Base-by-base conservation (phyloP, 2,797 vertebrate genomes). In the Aulostomus chinensis region DNA sequence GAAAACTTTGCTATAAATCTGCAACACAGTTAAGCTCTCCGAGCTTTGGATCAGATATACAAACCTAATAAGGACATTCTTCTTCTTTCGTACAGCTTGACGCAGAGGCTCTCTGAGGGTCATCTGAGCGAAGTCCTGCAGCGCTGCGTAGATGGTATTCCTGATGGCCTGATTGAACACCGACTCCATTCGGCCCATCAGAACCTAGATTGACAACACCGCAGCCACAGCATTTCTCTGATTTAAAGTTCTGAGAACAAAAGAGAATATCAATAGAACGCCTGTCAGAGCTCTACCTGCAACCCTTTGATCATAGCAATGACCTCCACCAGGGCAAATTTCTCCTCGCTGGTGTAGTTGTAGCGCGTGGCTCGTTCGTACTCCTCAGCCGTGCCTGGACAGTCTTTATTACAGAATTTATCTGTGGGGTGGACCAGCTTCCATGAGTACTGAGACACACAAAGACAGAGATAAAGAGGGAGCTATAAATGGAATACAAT, bases 261-360 rank as follows among this genome's bases (percentile, higher is more conserved):
- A 7, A 39, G 0, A 7, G 2, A 20, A 36, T 10, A 36, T 4
- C 6, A 5, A 10, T 12, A n/a, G 2, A 8, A 39, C 37, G 37
- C 1, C n/a, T 11, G 17, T 16, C 3, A 3, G 4, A 2, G 36
- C 13, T 68, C 54, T 66, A 90, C 97, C 78, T 99, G 97, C 68
- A 99, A 90, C 13, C 97, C 97, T 80, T 99, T 99, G 79, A 99
- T 99, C 97, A 99, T 99, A 68, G 97, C 97, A 9, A 99, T 99
- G 78, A 99, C 97, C 88, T 99, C 97, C 56, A 99, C 97, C 53
- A 99, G 92, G 35, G 97, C 97, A 48, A 99, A 99, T 51, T 99
- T 99, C 90, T 99, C 97, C 76, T 99, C 97, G 0, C 96, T 99
- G 80, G 97, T 99, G 81, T 99, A 99, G 84, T 99, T 99, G 85